phyloP scores from a whole-genome alignment of 2,797 vertebrate genomes.

The Amazona finschi region DNA sequence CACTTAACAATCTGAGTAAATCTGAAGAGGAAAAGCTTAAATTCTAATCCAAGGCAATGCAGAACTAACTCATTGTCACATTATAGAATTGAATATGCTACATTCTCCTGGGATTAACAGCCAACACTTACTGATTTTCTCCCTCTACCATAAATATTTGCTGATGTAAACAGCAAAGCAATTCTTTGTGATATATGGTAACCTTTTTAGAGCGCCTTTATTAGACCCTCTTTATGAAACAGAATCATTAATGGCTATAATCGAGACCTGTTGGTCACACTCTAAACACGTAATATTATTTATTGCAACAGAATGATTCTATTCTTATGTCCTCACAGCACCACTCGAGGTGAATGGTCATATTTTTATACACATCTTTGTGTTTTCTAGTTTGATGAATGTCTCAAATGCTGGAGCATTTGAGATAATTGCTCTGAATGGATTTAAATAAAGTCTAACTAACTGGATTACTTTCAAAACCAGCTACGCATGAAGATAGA shows the following conservation, averaged over 20 bases:
- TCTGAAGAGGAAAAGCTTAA: slow-evolving; percentile 8
- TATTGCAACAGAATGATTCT: neutral
- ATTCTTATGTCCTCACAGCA: neutral
- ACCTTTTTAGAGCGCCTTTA: neutral
- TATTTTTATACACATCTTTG: neutral
- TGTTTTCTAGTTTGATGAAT: neutral
- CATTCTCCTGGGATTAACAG: neutral
- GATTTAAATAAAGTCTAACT: slow-evolving; percentile 46
- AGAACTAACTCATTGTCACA: neutral
- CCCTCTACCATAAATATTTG: slow-evolving; percentile 20
- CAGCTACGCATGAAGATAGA: neutral
- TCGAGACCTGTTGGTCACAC: neutral
- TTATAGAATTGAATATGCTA: slow-evolving; percentile 12
- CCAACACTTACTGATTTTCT: neutral
- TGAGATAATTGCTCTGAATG: slow-evolving; percentile 28
- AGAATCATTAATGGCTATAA: neutral
- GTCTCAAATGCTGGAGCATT: slow-evolving; percentile 24
- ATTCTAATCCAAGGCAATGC: slow-evolving; percentile 25
- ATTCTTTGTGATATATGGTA: neutral
- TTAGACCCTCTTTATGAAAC: neutral
- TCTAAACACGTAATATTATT: neutral
- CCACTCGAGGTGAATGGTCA: neutral
- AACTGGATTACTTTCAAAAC: slow-evolving; percentile 47
- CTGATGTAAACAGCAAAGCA: neutral
- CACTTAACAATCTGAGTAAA: slow-evolving; percentile 3